Conservation (phyloP, 92 coral and sea anemone genomes). For the Ricordea florida region DNA sequence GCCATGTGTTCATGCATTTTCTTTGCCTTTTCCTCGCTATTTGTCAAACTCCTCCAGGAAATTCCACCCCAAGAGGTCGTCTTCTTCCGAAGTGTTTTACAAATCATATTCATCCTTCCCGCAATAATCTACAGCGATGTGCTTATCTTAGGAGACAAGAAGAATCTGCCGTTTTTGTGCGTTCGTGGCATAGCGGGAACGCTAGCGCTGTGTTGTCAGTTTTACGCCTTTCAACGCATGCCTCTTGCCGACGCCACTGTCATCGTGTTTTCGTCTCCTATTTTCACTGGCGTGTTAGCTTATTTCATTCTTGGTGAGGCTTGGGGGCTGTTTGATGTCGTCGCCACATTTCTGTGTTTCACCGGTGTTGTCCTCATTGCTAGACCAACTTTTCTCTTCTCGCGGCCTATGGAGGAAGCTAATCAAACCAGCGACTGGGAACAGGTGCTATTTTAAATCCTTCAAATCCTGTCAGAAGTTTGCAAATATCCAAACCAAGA, state of each 20-base stretch:
- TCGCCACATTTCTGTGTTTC: slow-evolving; percentile 82
- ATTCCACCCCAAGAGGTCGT: slow-evolving; percentile 93
- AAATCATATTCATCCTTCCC: slow-evolving; percentile 81
- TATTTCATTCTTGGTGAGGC: slow-evolving; percentile 81
- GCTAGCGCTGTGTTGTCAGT: slow-evolving; percentile 94
- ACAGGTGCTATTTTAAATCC: too few relatives aligned
- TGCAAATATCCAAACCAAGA: too few relatives aligned
- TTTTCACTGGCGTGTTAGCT: slow-evolving; percentile 93
- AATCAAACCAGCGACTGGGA: slow-evolving; percentile 23
- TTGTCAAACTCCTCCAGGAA: slow-evolving; percentile 87
- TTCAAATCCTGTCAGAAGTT: not conserved
- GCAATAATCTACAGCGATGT: slow-evolving; percentile 72
- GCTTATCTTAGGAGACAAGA: slow-evolving; percentile 44
- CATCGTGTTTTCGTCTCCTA: slow-evolving; percentile 90
- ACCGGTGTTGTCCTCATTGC: slow-evolving; percentile 83
- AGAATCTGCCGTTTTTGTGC: slow-evolving; percentile 67
- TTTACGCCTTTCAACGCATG: slow-evolving; percentile 90
- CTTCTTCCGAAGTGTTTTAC: slow-evolving; percentile 88
- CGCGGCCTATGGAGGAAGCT: slow-evolving; percentile 12
- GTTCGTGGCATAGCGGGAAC: slow-evolving; percentile 86
- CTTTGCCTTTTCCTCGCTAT: slow-evolving; percentile 88
- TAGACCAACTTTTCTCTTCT: slow-evolving; percentile 77
- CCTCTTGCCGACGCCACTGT: slow-evolving; percentile 96
- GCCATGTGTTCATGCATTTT: slow-evolving; percentile 85
- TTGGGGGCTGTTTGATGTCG: slow-evolving; percentile 83